phyloP scores from a whole-genome alignment of 2,113 vertebrate genomes.

The Mugil cephalus region DNA sequence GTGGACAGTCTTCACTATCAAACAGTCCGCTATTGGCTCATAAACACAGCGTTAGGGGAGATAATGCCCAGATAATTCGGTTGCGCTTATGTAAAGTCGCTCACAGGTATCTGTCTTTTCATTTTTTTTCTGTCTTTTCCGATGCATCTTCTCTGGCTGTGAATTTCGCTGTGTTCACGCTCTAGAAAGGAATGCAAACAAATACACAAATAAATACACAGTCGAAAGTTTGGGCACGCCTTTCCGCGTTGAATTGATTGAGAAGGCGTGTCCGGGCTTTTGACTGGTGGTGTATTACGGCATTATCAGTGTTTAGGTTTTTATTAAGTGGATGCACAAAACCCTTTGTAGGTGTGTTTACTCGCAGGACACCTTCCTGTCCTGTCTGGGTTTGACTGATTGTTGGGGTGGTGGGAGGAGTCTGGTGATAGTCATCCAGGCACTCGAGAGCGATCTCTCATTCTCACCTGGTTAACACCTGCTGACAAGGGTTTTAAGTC shows the following conservation, averaged over 20 bases:
- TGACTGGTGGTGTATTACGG: too few species aligned
- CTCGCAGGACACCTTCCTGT: neutral
- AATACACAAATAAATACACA: too few species aligned
- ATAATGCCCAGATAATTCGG: constrained; percentile 52
- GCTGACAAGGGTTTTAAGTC: constrained; percentile 8
- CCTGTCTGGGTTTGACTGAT: constrained; percentile 18
- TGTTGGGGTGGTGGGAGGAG: constrained; percentile 56
- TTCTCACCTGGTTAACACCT: constrained; percentile 40
- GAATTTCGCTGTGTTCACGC: neutral
- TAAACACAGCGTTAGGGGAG: constrained; percentile 41
- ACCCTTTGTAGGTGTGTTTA: neutral
- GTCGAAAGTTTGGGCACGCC: too few species aligned
- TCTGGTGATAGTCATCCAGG: constrained; percentile 28
- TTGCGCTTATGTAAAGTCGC: constrained; percentile 31
- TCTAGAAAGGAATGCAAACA: neutral
- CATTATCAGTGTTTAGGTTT: neutral
- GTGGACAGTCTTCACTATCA: constrained; percentile 50
- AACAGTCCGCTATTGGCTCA: constrained; percentile 18
- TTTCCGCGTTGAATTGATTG: too few species aligned
- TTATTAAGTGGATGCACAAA: neutral
- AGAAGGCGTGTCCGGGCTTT: too few species aligned
- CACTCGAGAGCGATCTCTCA: constrained; percentile 13
- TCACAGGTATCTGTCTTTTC: neutral
- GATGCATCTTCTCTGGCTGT: neutral
- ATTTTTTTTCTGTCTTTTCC: too few species aligned